Percentiles rank a stretch among this genome's conserved stretches.
phyloP scores from a whole-genome alignment of 1,140 invertebrate genomes.

The Dinoponera quadriceps region DNA sequence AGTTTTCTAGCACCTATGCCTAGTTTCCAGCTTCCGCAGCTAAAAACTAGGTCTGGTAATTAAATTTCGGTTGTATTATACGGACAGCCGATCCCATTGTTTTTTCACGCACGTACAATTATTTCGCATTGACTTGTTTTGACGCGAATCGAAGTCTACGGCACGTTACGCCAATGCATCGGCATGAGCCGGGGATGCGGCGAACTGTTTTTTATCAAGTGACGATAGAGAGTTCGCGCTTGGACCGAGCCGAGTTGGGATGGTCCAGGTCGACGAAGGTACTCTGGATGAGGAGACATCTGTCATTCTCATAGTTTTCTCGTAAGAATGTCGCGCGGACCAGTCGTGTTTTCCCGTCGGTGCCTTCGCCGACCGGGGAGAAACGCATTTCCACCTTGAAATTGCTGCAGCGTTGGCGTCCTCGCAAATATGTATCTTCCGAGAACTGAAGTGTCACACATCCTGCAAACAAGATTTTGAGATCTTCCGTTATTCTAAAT shows the following conservation, averaged over 20 bases:
- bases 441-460: not conserved
- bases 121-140: constrained; percentile 1
- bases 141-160: constrained; percentile 19
- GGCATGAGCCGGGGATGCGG: constrained; percentile 73
- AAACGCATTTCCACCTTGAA: constrained; percentile 14
- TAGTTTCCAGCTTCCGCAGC: no score
- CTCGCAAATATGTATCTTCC: not conserved
- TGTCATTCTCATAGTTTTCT: constrained; percentile 72
- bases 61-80: no score
- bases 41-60: no score
- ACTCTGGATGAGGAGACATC: constrained; percentile 73
- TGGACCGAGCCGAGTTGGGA: constrained; percentile 70
- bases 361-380: not conserved
- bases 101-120: not conserved
- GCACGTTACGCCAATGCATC: constrained; percentile 70
- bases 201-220: constrained; percentile 79
- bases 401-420: not conserved
- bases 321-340: constrained; percentile 51
- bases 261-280: constrained; percentile 62
- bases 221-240: constrained; percentile 77
- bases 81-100: not conserved
- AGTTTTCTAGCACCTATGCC: no score
- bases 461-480: not conserved
- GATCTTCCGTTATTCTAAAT: not conserved
- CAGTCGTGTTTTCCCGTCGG: not conserved